phyloP scores from a whole-genome alignment of 1,140 invertebrate species.

The Hyphantria cunea region DNA sequence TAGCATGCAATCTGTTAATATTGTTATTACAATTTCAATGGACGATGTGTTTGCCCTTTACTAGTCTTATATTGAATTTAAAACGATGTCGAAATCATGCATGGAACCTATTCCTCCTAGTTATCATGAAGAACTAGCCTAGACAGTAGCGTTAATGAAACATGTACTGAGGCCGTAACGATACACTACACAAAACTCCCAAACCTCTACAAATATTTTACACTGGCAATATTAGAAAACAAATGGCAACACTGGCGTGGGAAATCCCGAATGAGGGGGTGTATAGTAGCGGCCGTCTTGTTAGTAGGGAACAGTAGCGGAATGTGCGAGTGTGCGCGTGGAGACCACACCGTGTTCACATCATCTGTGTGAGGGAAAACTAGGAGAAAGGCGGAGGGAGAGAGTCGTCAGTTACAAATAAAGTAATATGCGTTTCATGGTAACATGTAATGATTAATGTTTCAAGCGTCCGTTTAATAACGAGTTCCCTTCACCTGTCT shows the following conservation, averaged over 20 bases:
- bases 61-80: conserved; percentile 19
- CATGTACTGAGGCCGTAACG: conserved; percentile 49
- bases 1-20: conserved; percentile 60
- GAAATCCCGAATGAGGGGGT: conserved; percentile 26
- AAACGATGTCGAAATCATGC: conserved; percentile 53
- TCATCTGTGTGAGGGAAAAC: conserved; percentile 34
- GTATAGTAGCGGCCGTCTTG: conserved; percentile 61
- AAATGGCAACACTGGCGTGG: conserved; percentile 28
- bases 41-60: conserved; percentile 38
- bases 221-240: conserved; percentile 32
- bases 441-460: neutral
- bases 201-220: conserved; percentile 36
- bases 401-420: neutral
- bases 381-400: conserved; percentile 25
- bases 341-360: conserved; percentile 69
- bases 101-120: conserved; percentile 53
- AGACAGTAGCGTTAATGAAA: conserved; percentile 62
- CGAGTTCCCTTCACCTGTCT: conserved; percentile 30
- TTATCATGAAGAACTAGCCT: conserved; percentile 62
- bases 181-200: conserved; percentile 40
- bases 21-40: conserved; percentile 49
- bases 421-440: neutral
- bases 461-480: neutral
- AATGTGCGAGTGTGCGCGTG: conserved; percentile 73
- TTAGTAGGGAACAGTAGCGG: conserved; percentile 74